Conservation (phyloP, 2,113 vertebrate species). For the Cavia porcellus region DNA sequence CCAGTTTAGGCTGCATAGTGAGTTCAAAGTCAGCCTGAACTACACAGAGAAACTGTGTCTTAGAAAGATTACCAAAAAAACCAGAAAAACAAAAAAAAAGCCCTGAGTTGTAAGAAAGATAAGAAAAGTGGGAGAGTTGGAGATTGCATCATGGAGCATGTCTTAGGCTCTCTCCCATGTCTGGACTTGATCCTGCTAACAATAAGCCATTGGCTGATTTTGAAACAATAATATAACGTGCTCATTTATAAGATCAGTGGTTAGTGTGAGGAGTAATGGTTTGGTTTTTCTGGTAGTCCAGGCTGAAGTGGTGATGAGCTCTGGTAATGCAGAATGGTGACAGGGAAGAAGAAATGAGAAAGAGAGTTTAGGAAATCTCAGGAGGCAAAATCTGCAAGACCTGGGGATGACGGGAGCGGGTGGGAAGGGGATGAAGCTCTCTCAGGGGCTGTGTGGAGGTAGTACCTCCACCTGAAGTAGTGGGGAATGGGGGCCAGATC, state of each 20-base stretch:
- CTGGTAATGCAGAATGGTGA: background rate
- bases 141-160: background rate
- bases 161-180: background rate
- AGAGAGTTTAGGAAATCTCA: background rate
- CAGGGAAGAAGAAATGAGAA: background rate
- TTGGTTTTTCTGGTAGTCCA: background rate
- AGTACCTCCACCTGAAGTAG: background rate
- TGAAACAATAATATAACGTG: background rate
- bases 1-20: background rate
- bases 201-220: background rate
- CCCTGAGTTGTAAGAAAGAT: background rate
- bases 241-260: background rate
- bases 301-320: background rate
- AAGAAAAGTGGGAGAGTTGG: background rate
- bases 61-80: background rate
- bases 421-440: background rate
- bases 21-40: background rate
- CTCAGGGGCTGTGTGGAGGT: background rate
- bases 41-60: background rate
- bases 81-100: too few species aligned
- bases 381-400: background rate
- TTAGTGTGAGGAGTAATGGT: background rate
- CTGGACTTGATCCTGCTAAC: constrained; percentile 20
- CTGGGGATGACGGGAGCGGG: background rate
- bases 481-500: background rate